Conservation (phyloP, 1,140 invertebrate species). For the Hestina assimilis region DNA sequence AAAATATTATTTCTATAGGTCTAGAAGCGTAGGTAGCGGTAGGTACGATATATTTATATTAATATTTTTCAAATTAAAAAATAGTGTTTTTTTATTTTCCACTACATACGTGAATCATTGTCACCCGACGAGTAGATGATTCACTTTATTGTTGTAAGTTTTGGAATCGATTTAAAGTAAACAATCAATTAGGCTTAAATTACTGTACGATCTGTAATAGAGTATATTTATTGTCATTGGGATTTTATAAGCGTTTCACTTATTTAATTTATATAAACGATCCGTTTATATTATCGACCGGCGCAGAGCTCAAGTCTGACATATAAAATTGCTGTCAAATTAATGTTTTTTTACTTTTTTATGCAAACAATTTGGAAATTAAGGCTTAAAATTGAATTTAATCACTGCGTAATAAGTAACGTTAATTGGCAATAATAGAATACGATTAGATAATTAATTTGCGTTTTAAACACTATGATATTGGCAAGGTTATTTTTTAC, state of each 20-base stretch:
- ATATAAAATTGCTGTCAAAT: constrained; percentile 3
- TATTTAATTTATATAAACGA: constrained; percentile 70
- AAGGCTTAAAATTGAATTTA: constrained; percentile 1
- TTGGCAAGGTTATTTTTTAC: constrained; percentile 26
- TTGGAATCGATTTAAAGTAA: constrained; percentile 66
- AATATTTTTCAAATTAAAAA: no score
- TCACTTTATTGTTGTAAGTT: constrained; percentile 64
- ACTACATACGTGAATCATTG: constrained; percentile 10
- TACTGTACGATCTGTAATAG: constrained; percentile 59
- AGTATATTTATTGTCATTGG: constrained; percentile 64
- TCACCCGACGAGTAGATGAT: constrained; percentile 52
- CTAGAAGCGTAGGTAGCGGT: no score
- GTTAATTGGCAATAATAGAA: constrained; percentile 14
- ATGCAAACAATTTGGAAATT: neutral
- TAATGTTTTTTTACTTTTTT: neutral
- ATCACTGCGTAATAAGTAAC: constrained; percentile 1
- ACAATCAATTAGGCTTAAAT: constrained; percentile 69
- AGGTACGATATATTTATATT: no score
- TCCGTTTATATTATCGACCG: constrained; percentile 21
- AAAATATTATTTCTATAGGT: no score
- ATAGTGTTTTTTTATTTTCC: no score
- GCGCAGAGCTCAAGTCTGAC: constrained; percentile 6
- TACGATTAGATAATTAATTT: constrained; percentile 16
- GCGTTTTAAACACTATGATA: constrained; percentile 22
- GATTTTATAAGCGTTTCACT: constrained; percentile 69